Percentiles rank a stretch among this genome's conserved stretches.
Conservation (phyloP, 2,797 vertebrate species). For the Sardinella longiceps region DNA sequence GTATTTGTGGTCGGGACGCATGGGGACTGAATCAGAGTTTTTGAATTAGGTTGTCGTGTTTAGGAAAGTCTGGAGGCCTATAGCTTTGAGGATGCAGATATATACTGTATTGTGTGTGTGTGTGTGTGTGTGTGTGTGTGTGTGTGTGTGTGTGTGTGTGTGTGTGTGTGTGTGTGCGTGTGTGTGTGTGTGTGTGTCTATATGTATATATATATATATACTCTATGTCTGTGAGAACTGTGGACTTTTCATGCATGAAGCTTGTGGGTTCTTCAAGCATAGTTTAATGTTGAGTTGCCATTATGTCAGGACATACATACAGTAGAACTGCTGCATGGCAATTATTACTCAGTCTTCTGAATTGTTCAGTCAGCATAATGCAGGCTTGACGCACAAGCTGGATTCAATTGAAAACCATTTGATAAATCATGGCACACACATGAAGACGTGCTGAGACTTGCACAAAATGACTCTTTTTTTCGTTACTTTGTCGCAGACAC, state of each 20-base stretch:
- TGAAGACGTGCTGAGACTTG: neutral
- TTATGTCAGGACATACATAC: neutral
- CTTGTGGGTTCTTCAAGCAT: neutral
- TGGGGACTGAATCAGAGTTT: neutral
- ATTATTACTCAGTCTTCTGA: neutral
- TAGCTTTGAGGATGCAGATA: neutral
- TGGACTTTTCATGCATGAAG: neutral
- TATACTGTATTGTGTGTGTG: too few species aligned
- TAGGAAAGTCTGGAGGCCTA: neutral
- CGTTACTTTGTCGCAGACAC: neutral
- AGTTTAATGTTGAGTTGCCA: neutral
- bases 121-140: too few species aligned
- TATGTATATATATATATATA: too few species aligned
- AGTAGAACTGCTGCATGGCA: neutral
- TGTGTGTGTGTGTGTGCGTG: too few species aligned
- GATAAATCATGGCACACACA: neutral
- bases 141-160: too few species aligned
- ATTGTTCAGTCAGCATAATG: conserved; percentile 4
- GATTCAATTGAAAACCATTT: neutral
- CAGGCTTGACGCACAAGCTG: neutral
- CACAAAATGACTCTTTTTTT: neutral
- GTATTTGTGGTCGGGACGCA: neutral
- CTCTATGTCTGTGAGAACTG: conserved; percentile 5
- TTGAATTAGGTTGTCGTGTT: neutral
- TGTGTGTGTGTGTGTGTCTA: too few species aligned